Evolutionary conservation across 2,113 vertebrate genomes (phyloP).

Genomic region (Tringa solitaria): DNA sequence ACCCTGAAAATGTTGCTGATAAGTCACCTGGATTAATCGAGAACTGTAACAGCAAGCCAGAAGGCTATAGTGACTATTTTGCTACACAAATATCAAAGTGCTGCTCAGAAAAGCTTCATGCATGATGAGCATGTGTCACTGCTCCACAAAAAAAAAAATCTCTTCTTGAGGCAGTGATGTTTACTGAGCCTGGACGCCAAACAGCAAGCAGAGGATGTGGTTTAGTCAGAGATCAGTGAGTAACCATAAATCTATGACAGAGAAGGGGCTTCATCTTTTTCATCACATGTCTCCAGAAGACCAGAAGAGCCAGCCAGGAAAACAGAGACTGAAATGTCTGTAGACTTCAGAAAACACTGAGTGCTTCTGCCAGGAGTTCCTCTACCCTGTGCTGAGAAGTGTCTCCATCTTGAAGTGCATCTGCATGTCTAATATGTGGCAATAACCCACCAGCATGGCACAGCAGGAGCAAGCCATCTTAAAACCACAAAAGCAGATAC

Average conservation of each 20-base stretch:
- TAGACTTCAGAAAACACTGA: neutral
- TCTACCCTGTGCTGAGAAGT: neutral
- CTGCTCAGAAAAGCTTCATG: neutral
- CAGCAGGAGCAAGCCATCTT: neutral
- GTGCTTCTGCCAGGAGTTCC: neutral
- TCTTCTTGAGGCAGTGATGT: neutral
- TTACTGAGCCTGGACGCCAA: neutral
- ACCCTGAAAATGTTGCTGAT: neutral
- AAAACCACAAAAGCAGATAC: neutral
- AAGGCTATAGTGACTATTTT: neutral
- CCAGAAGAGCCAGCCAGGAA: neutral
- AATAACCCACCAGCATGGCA: neutral
- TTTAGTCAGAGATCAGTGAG: neutral
- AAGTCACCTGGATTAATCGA: neutral
- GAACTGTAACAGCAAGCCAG: neutral
- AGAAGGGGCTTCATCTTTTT: neutral
- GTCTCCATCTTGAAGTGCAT: neutral
- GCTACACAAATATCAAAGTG: neutral
- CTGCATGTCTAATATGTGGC: fast-evolving
- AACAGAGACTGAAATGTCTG: neutral
- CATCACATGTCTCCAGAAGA: neutral
- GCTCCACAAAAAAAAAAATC: neutral
- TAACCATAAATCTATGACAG: neutral
- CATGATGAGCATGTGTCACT: neutral
- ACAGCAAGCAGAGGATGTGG: neutral